Evolutionary conservation across 2,113 vertebrate genomes (phyloP), one percentile per base, ranked within the genome.

Genomic region (Micromys minutus): DNA sequence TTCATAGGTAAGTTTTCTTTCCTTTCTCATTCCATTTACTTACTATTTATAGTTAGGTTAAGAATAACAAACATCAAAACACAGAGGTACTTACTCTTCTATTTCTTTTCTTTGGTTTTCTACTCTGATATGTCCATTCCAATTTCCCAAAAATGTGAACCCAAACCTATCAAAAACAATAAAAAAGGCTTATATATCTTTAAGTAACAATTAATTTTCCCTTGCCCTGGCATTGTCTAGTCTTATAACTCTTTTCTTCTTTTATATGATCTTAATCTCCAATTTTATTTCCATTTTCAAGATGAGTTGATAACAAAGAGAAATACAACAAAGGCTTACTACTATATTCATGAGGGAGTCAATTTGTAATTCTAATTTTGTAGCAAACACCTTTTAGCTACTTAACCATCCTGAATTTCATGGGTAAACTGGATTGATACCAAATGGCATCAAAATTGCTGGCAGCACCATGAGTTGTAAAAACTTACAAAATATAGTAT

Each of bases 61-160:
- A 36, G 29, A 61, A 15, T 17, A 39, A 88, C 85, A 97, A 85
- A 95, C 0, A 31, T 7, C 63, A 90, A 65, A 97, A 91, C 3
- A 94, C 29, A 79, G 45, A 7, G 21, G 21, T 95, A 98, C 99
- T 99, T 98, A 99, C 99, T 97, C 98, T 98, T 99, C 99, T 72
- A 99, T 97, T 94, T 99, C 99, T 81, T 99, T 99, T 96, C 98
- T 98, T 98, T 99, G 98, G 98, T 99, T 99, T 89, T 98, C 97
- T 96, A 99, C 98, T 98, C 98, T 99, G 99, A 99, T 99, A 93
- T 94, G 98, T 98, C 99, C 98, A 7, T 99, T 99, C 97, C 98
- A 98, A 81, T 99, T 98, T 95, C 99, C 99, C 96, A 99, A 98
- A 98, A 99, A 99, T 95, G 99, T 99, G 98, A 99, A 99, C 97